Evolutionary conservation across 2,797 vertebrate genomes (phyloP).

Genomic region (Catostomus latipinnis): DNA sequence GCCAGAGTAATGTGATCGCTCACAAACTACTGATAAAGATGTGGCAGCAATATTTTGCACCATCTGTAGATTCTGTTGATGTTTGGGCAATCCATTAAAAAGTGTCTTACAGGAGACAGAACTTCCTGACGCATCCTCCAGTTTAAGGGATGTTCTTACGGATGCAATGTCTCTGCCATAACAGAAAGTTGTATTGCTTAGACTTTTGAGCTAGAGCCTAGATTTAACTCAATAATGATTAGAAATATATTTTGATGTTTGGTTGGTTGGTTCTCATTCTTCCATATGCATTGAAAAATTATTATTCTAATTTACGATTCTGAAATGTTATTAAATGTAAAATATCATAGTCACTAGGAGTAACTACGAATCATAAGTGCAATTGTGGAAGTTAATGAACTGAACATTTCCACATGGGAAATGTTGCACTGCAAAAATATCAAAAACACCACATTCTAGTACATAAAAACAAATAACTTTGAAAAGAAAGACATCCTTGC

Average conservation of each 20-base stretch:
- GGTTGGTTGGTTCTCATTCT: no score
- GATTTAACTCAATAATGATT: no score
- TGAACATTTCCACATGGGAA: not conserved
- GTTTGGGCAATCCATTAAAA: constrained; percentile 12
- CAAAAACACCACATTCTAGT: no score
- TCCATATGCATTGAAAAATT: no score
- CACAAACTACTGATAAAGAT: not conserved
- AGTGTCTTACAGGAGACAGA: constrained; percentile 10
- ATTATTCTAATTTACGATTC: no score
- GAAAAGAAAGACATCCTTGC: no score
- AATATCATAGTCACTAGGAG: not conserved
- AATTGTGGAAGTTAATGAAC: not conserved
- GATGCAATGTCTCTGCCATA: not conserved
- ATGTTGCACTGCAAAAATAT: not conserved
- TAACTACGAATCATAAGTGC: not conserved
- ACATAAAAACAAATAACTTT: no score
- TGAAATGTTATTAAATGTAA: no score
- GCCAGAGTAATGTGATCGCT: not conserved
- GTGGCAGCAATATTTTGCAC: constrained; percentile 11
- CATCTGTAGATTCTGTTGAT: constrained; percentile 22
- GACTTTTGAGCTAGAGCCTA: not conserved
- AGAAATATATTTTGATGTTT: no score
- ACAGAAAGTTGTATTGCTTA: not conserved
- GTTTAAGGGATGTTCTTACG: no score
- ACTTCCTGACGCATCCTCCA: not conserved